Evolutionary conservation across 2,888 invertebrate genomes (phyloP).

Genomic region (Caenorhabditis afra): DNA sequence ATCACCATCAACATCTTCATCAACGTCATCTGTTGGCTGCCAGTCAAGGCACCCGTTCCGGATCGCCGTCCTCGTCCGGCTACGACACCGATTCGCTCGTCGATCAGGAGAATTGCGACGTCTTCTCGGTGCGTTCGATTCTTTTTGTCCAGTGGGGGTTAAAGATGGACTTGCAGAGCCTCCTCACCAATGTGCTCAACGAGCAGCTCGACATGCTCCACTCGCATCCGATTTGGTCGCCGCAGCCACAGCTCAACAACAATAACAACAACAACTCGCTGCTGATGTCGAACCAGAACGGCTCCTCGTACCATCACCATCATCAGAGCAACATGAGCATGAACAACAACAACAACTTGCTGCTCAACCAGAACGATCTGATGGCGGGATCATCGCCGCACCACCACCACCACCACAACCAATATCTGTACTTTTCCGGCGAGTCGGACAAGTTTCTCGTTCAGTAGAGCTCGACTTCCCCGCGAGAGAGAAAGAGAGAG

Average conservation of each 20-base stretch:
- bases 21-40: background rate
- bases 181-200: constrained; percentile 5
- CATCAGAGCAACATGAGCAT: background rate
- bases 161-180: constrained; percentile 6
- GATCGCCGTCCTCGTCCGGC: constrained; percentile 51
- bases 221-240: constrained; percentile 54
- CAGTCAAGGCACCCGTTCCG: constrained; percentile 5
- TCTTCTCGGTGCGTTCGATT: constrained; percentile 35
- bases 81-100: constrained; percentile 49
- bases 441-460: background rate
- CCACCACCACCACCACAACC: background rate
- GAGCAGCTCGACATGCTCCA: constrained; percentile 46
- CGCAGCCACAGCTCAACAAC: constrained; percentile 23
- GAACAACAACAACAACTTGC: background rate
- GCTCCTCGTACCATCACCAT: no score
- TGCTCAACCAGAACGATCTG: constrained; percentile 1
- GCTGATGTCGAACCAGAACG: background rate
- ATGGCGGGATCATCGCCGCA: background rate
- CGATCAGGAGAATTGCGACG: constrained; percentile 50
- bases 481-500: background rate
- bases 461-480: background rate
- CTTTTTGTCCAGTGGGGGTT: background rate
- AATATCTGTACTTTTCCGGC: background rate
- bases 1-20: background rate
- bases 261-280: constrained; percentile 28